Evolutionary conservation across 1,140 invertebrate species (phyloP), one percentile per base, ranked within the genome.

Genomic region (Drosophila burlai): DNA sequence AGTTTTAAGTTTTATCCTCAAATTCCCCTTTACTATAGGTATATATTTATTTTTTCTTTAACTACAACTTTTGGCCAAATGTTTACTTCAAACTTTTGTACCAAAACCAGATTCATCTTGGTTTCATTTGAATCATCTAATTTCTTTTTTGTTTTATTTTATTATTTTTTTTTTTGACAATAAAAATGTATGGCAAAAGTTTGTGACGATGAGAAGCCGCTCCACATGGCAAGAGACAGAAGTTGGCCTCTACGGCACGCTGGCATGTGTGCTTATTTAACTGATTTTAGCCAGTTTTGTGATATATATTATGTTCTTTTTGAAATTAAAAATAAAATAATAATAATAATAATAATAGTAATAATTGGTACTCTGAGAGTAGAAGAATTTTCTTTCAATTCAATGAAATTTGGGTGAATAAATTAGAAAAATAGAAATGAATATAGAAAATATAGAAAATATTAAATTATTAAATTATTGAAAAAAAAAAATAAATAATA

Each of bases 131-230:
- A 21, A 31, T 49, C 58, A 78, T 68, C 36, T 50, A 50, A 24
- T 65, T 49, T 45, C 4, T 38, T 38, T 15, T 15, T 38, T 15
- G 5, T 26, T n/a, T 36, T 40, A 31, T 38, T n/a, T 61, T 3
- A 3, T 38, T 64, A 42, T 42, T 61, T 3, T 10, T 38, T 64
- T 47, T 42, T 52, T 52, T 34, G 4, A 21, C 31, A 24, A 52
- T 62, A 62, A 50, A 77, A 80, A 84, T 84, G 54, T 84, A 77
- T 80, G 74, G 73, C 62, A 64, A 61, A 62, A 77, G 59, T 63
- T 79, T 50, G 4, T 31, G 49, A 18, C 29, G 16, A 46, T n/a
- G 40, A 8, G 16, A 7, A 31, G 31, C 46, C 50, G 72, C 76
- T 69, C 61, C 52, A 79, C 57, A 47, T 29, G 49, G 4, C 26